phyloP scores from a whole-genome alignment of 2,797 vertebrate species.

The Gouania willdenowi region DNA sequence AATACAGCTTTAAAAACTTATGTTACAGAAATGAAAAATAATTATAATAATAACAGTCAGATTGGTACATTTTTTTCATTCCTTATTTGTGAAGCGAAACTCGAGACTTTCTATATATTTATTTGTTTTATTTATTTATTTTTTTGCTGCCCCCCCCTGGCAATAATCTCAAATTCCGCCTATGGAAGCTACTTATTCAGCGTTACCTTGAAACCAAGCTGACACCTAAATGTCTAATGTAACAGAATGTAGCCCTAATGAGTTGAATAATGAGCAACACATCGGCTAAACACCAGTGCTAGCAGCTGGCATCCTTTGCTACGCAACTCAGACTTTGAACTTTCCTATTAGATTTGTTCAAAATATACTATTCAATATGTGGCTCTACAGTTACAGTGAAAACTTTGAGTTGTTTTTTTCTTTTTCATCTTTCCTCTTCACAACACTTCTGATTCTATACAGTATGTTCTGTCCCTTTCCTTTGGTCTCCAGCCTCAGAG shows the following conservation, averaged over 20 bases:
- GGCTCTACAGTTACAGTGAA: conserved; percentile 1
- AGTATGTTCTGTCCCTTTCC: conserved; percentile 2
- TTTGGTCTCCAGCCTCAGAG: conserved; percentile 8
- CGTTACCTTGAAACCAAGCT: conserved; percentile 38
- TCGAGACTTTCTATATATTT: no score
- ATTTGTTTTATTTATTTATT: no score
- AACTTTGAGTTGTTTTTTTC: no score
- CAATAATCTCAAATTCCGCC: no score
- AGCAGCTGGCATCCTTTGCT: conserved; percentile 7
- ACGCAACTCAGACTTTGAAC: conserved; percentile 16
- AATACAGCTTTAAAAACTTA: no score
- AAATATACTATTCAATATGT: conserved; percentile 22
- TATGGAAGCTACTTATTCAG: conserved; percentile 21
- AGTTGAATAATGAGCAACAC: conserved; percentile 38
- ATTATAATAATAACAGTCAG: no score
- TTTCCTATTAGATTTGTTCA: conserved; percentile 22
- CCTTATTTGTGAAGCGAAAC: no score
- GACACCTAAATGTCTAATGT: conserved; percentile 24
- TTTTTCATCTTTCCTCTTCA: neutral
- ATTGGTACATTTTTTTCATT: no score
- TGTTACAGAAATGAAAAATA: no score
- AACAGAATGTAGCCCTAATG: conserved; percentile 40
- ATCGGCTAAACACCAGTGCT: conserved; percentile 31
- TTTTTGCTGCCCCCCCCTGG: no score
- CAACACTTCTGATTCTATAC: no score